Conservation (phyloP, 1,140 invertebrate species). For the Berghia stephanieae region DNA sequence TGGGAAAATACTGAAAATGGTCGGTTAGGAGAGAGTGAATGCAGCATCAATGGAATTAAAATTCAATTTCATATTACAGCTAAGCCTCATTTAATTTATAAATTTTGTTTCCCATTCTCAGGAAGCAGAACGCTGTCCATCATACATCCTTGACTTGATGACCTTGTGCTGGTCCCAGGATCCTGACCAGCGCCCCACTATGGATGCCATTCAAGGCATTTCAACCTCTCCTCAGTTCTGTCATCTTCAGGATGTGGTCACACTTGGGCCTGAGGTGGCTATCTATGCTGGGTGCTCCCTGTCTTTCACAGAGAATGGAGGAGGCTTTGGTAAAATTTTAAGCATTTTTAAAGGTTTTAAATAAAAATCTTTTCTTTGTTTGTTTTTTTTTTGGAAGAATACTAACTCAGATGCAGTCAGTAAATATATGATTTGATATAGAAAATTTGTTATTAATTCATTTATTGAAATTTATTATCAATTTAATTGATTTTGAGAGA, state of each 20-base stretch:
- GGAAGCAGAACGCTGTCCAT: conserved; percentile 78
- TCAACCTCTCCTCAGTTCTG: conserved; percentile 92
- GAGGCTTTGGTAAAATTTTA: neutral
- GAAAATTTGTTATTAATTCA: too few species aligned
- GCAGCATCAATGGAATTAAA: too few species aligned
- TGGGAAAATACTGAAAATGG: too few species aligned
- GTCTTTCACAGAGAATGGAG: neutral
- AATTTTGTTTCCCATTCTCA: conserved; percentile 43
- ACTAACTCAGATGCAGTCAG: neutral
- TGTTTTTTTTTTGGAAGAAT: neutral
- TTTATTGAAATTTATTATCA: too few species aligned
- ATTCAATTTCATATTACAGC: too few species aligned
- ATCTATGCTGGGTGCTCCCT: conserved; percentile 45
- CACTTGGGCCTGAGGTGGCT: conserved; percentile 41
- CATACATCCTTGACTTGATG: conserved; percentile 93
- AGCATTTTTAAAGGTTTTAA: neutral
- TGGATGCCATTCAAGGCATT: conserved; percentile 92
- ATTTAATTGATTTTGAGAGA: too few species aligned
- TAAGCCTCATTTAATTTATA: too few species aligned
- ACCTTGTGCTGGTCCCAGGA: conserved; percentile 93
- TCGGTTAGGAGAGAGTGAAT: too few species aligned
- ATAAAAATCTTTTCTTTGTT: neutral
- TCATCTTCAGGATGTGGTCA: conserved; percentile 83
- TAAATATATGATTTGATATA: too few species aligned
- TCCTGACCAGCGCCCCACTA: conserved; percentile 86